These are phyloP conservation scores for Aethes cnicana DNA, from an alignment of 2,888 invertebrate genomes.

Conservation along the genomic window DNA sequence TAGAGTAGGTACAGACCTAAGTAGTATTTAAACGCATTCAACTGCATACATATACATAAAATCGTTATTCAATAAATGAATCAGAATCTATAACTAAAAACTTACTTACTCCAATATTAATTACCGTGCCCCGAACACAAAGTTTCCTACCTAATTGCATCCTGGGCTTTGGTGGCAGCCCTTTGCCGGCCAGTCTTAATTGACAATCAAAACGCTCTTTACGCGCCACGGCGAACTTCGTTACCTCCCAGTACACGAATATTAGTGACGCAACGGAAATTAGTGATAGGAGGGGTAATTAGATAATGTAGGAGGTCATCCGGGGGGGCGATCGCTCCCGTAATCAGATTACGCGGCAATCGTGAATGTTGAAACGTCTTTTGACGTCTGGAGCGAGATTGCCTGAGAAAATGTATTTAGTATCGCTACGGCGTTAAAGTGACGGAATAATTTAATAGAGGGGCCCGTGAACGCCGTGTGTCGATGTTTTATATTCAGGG, in stretches of 20 bases:
- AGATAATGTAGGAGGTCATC: constrained; percentile 78
- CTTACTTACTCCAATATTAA: constrained; percentile 10
- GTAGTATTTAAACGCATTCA: too few relatives aligned
- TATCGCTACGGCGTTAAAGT: constrained; percentile 26
- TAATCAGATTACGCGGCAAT: constrained; percentile 71
- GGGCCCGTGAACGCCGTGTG: background rate
- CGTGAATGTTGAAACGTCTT: constrained; percentile 55
- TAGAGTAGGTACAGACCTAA: too few relatives aligned
- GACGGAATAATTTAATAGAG: constrained; percentile 15
- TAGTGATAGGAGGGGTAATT: constrained; percentile 76
- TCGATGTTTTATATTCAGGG: too few relatives aligned
- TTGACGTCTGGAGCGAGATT: constrained; percentile 48
- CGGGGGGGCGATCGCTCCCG: constrained; percentile 51
- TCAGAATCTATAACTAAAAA: background rate
- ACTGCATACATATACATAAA: too few relatives aligned
- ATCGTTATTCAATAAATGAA: too few relatives aligned
- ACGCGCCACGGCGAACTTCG: constrained; percentile 66
- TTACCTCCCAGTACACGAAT: constrained; percentile 76
- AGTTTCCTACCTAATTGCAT: constrained; percentile 71
- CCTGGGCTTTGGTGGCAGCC: constrained; percentile 60
- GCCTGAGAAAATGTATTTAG: constrained; percentile 55
- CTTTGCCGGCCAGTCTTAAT: constrained; percentile 73
- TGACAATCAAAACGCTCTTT: constrained; percentile 80
- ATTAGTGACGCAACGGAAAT: constrained; percentile 80
- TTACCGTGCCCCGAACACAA: constrained; percentile 39